Percentiles rank a stretch among this genome's conserved stretches.
phyloP scores from a whole-genome alignment of 2,113 vertebrate species.

The Chaetorhynchus papuensis region DNA sequence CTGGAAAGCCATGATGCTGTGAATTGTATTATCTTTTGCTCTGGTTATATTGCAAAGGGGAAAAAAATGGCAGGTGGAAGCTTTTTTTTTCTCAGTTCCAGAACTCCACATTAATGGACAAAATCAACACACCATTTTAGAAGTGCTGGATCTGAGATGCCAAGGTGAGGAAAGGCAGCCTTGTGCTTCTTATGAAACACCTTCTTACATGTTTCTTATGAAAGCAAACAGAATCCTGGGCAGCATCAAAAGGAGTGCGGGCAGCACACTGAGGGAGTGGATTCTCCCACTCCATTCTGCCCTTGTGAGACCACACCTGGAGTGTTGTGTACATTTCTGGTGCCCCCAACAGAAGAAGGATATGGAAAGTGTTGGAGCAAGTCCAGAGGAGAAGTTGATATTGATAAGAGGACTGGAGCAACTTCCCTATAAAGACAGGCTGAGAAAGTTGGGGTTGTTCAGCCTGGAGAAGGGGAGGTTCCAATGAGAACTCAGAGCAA shows the following conservation, averaged over 20 bases:
- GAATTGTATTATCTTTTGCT: not conserved
- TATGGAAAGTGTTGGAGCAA: not conserved
- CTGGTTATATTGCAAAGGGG: not conserved
- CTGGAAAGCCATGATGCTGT: not conserved
- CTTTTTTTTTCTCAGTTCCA: not conserved
- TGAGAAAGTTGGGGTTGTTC: not conserved
- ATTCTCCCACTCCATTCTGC: not conserved
- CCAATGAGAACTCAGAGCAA: rapidly evolving
- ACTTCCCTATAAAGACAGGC: not conserved
- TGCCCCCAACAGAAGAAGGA: not conserved
- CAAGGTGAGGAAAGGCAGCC: not conserved
- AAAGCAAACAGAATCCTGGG: not conserved
- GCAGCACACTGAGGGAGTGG: not conserved
- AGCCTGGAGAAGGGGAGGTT: not conserved
- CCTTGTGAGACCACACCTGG: not conserved
- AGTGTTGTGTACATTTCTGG: not conserved
- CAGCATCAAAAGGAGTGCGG: not conserved
- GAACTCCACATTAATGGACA: not conserved
- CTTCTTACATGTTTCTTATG: not conserved
- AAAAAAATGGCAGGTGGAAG: not conserved
- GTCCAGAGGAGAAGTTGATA: not conserved
- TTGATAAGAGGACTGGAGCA: not conserved
- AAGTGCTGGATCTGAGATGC: not conserved
- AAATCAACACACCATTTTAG: not conserved
- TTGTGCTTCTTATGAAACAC: not conserved